Conservation (phyloP, 2,888 invertebrate species). For the Aspidiotus rigidus region DNA sequence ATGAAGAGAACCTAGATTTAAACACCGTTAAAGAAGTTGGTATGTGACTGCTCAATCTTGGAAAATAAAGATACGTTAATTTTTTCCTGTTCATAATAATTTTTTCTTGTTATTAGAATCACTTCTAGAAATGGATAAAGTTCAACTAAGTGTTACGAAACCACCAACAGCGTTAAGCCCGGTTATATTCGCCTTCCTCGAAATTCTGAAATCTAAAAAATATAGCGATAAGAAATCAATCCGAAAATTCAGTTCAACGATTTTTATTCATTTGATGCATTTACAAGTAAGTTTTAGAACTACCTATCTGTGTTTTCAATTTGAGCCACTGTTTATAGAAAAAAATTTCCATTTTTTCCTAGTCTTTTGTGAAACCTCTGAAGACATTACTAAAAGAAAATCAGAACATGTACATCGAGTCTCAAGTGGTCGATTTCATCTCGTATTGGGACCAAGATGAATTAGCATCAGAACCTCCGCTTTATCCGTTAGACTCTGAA, state of each 20-base stretch:
- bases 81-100: neutral
- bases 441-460: conserved; percentile 6
- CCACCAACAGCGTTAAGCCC: conserved; percentile 9
- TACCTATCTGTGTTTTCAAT: neutral
- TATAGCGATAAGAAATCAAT: neutral
- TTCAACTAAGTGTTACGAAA: neutral
- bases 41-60: too few species aligned
- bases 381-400: conserved; percentile 2
- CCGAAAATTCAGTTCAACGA: neutral
- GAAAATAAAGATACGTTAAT: neutral
- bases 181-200: conserved; percentile 14
- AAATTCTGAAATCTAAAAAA: conserved; percentile 8
- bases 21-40: too few species aligned
- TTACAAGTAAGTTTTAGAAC: conserved; percentile 5
- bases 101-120: conserved; percentile 3
- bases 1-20: too few species aligned
- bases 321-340: neutral
- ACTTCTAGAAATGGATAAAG: conserved; percentile 12
- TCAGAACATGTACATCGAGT: neutral
- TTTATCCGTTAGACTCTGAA: neutral
- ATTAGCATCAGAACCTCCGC: neutral
- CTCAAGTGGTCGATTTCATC: neutral
- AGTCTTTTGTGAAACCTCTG: neutral
- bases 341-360: neutral
- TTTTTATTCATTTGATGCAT: conserved; percentile 18